Evolutionary conservation across 2,797 vertebrate genomes (phyloP).

Genomic region (Brachymystax lenok): DNA sequence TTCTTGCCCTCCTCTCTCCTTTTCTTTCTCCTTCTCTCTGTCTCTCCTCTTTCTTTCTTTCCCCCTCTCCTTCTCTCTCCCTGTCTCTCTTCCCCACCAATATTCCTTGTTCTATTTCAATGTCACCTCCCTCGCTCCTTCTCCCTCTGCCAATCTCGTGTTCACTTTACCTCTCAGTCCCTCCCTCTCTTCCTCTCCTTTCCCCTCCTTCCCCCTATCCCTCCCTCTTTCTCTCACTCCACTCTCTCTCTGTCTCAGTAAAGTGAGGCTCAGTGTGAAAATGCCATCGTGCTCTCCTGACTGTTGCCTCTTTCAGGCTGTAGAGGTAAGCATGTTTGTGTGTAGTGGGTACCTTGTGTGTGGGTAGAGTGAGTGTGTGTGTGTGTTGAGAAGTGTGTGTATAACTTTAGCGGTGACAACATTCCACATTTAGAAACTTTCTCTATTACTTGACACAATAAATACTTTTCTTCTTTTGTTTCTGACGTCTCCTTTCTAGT

Average conservation of each 20-base stretch:
- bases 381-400: not conserved
- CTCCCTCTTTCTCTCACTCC: not conserved
- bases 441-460: conserved; percentile 21
- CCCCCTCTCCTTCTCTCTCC: not conserved
- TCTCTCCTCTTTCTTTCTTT: conserved; percentile 24
- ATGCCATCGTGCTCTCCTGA: conserved; percentile 92
- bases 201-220: conserved; percentile 44
- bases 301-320: conserved; percentile 89
- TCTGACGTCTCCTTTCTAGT: no score
- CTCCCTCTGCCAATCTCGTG: not conserved
- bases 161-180: conserved; percentile 9
- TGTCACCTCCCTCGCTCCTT: conserved; percentile 20
- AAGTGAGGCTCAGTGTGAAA: conserved; percentile 83
- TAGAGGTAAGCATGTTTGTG: conserved; percentile 82
- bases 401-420: conserved; percentile 26
- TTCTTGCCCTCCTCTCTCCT: not conserved
- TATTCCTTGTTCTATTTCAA: not conserved
- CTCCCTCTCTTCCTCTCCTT: conserved; percentile 45
- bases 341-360: conserved; percentile 16
- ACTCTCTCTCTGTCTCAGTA: conserved; percentile 60
- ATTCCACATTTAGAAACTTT: conserved; percentile 57
- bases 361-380: not conserved
- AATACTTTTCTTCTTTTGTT: no score
- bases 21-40: not conserved
- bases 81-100: not conserved